Evolutionary conservation across 1,140 invertebrate genomes (phyloP).

Genomic region (Philopotamus ludificatus): DNA sequence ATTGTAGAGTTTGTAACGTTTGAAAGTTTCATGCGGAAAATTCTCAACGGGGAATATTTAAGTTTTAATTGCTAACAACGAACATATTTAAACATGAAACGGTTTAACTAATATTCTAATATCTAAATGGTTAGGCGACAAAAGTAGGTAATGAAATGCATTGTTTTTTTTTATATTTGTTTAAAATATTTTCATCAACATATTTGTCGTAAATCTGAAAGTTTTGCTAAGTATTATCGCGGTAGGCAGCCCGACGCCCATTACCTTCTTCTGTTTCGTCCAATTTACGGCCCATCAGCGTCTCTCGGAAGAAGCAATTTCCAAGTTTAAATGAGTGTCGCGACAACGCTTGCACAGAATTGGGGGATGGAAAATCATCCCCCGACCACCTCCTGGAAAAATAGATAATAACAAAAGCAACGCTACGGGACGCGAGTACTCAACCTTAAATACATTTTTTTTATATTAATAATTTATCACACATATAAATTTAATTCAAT

Average conservation of each 20-base stretch:
- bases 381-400: slow-evolving; percentile 20
- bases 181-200: too few species aligned
- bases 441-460: too few species aligned
- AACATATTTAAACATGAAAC: too few species aligned
- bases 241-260: slow-evolving; percentile 12
- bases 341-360: slow-evolving; percentile 15
- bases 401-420: slow-evolving; percentile 37
- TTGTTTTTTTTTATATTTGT: too few species aligned
- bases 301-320: slow-evolving; percentile 41
- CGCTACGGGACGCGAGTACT: slow-evolving; percentile 6
- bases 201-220: slow-evolving; percentile 6
- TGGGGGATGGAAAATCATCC: background rate
- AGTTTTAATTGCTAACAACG: background rate
- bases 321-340: slow-evolving; percentile 42
- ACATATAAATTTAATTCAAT: too few species aligned
- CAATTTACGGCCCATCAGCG: slow-evolving; percentile 42
- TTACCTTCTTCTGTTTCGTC: slow-evolving; percentile 37
- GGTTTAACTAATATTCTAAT: too few species aligned
- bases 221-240: slow-evolving; percentile 16
- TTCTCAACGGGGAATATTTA: background rate
- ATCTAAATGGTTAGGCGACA: background rate
- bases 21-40: background rate
- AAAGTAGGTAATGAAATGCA: too few species aligned
- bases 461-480: too few species aligned
- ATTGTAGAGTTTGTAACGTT: background rate